Conservation (phyloP, 2,797 vertebrate genomes). For the Scolopax rusticola region DNA sequence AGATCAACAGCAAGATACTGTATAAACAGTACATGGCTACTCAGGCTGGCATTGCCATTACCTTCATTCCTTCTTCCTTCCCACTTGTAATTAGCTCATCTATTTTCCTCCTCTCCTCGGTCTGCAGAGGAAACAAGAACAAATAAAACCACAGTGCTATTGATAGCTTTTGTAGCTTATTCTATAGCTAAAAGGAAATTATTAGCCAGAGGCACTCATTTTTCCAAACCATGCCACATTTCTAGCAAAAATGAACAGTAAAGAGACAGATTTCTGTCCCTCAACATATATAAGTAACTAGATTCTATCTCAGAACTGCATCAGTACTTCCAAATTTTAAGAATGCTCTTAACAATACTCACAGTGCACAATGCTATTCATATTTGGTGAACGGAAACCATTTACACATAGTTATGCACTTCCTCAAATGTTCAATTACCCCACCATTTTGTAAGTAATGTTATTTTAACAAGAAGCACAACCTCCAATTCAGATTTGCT, state of each 20-base stretch:
- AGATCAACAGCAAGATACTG: not conserved
- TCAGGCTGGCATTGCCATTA: slow-evolving; percentile 54
- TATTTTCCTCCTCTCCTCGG: slow-evolving; percentile 90
- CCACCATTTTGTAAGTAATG: rapidly evolving
- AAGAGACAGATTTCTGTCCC: not conserved
- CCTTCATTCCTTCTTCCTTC: slow-evolving; percentile 97
- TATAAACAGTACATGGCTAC: not conserved
- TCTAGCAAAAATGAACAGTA: not conserved
- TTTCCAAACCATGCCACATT: not conserved
- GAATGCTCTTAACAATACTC: not conserved
- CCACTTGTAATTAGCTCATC: slow-evolving; percentile 92
- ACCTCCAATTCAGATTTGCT: slow-evolving; percentile 94
- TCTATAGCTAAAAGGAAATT: not conserved
- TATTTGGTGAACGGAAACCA: not conserved
- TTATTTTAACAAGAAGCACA: not conserved
- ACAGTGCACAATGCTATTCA: not conserved
- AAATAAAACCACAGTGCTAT: not conserved
- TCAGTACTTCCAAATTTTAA: not conserved
- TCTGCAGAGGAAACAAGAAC: slow-evolving; percentile 77
- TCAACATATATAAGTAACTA: not conserved
- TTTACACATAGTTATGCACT: not conserved
- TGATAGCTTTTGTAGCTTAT: not conserved
- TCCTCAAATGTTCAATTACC: not conserved
- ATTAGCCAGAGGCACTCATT: not conserved
- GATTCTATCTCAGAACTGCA: not conserved